Percentiles rank a stretch among this genome's conserved stretches.
These are phyloP conservation scores for Dusona sp. DNA, from an alignment of 2,888 invertebrate genomes.

Conservation along the genomic window DNA sequence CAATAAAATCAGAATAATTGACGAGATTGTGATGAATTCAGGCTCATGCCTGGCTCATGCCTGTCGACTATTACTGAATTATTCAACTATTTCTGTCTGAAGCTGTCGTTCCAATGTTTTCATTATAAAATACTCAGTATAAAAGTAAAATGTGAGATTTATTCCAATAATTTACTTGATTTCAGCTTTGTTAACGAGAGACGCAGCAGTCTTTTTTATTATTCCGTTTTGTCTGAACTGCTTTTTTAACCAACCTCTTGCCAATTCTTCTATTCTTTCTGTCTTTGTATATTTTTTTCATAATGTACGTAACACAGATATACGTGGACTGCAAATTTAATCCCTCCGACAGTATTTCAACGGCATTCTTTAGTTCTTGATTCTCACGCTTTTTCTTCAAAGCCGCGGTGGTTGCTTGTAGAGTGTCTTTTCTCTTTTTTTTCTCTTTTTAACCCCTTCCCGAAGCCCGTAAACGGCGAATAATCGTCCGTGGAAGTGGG, in stretches of 20 bases:
- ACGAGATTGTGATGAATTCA: background rate
- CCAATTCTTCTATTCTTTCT: conserved; percentile 4
- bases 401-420: conserved; percentile 53
- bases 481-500: conserved; percentile 75
- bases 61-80: background rate
- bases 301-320: background rate
- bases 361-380: conserved; percentile 46
- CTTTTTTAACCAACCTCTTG: conserved; percentile 41
- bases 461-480: conserved; percentile 78
- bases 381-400: conserved; percentile 56
- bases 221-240: conserved; percentile 27
- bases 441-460: conserved; percentile 25
- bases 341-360: conserved; percentile 54
- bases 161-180: background rate
- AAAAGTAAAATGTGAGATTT: background rate
- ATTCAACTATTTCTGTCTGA: background rate
- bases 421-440: conserved; percentile 61
- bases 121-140: conserved; percentile 9
- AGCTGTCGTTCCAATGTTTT: conserved; percentile 3
- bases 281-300: background rate
- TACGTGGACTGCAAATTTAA: background rate
- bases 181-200: conserved; percentile 11
- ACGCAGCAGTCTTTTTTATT: conserved; percentile 12
- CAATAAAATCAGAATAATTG: background rate
- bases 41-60: background rate